Evolutionary conservation across 2,113 vertebrate species (phyloP), one percentile per base, ranked within the genome.

Genomic region (Mellivora capensis): DNA sequence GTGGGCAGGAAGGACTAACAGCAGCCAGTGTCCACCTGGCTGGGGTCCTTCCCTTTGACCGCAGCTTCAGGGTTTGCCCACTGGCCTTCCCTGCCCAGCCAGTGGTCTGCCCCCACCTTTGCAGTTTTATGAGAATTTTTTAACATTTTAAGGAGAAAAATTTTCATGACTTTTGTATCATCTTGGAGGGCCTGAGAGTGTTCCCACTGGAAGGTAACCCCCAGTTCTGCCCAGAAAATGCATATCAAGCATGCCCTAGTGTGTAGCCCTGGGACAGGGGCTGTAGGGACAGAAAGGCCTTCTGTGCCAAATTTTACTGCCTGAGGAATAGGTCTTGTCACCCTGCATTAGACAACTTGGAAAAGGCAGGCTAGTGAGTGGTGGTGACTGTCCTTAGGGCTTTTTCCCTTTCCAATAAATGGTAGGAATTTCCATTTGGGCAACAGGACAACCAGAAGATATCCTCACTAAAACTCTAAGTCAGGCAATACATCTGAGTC

Each of bases 321-420:
- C 67, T n/a, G 80, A 59, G 80, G 76, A 87, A 25, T 27, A 49
- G 57, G 18, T 87, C 61, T 88, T 34, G 6, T 80, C 54, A 42
- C 42, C 64, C 54, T 12, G 54, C 14, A 4, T 10, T 31, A 44
- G 44, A 47, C 23, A 34, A 23, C n/a, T 23, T 39, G 31, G 62
- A 12, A 76, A 74, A 37, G 15, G 34, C 74, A 76, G 57, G 47
- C 62, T 44, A n/a, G 27, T 37, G 31, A 76, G 67, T 39, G 25
- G 67, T 3, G 0, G 13, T 6, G 20, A 34, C 42, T 64, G 0
- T 31, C 8, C 39, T 52, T 72, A 77, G 76, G 34, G 18, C 37
- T 91, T 86, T 44, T 37, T 34, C 81, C 84, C 39, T 61, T 88
- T 71, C 59, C 39, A 61, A 11, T 84, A 83, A 61, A 87, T n/a